These are phyloP conservation scores for Serranus cabrilla DNA, from an alignment of 2,797 vertebrate species.

Conservation along the genomic window DNA sequence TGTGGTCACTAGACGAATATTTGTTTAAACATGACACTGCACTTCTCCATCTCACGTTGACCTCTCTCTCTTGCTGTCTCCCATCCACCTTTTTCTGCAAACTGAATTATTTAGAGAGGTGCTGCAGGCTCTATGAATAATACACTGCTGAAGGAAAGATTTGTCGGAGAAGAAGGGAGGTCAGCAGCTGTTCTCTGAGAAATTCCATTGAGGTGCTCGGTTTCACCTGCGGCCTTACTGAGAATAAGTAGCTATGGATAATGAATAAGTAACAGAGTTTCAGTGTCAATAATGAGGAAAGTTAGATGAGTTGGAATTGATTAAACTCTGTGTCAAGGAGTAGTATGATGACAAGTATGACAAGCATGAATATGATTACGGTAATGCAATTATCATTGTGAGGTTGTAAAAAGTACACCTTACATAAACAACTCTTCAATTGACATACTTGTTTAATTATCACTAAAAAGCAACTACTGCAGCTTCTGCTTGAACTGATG, in stretches of 20 bases:
- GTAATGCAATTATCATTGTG: too few species aligned
- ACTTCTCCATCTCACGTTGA: not conserved
- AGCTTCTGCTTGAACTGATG: not conserved
- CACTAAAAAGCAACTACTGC: too few species aligned
- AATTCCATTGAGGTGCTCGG: not conserved
- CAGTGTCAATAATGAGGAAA: too few species aligned
- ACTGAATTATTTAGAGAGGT: conserved; percentile 67
- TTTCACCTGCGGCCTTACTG: not conserved
- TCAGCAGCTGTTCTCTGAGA: conserved; percentile 22
- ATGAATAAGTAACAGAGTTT: too few species aligned
- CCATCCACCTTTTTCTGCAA: not conserved
- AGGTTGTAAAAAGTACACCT: too few species aligned
- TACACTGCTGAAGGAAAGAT: conserved; percentile 20
- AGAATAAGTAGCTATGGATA: too few species aligned
- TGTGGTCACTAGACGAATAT: not conserved
- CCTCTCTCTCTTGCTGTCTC: conserved; percentile 9
- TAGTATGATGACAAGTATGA: not conserved
- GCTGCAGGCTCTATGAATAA: conserved; percentile 56
- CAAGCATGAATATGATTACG: too few species aligned
- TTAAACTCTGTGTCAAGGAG: not conserved
- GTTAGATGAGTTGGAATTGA: not conserved
- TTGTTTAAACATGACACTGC: conserved; percentile 5
- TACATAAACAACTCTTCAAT: too few species aligned
- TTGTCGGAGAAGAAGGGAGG: conserved; percentile 18
- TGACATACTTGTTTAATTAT: too few species aligned